These are phyloP conservation scores for Blera fallax DNA, from an alignment of 2,888 invertebrate species.

Conservation along the genomic window DNA sequence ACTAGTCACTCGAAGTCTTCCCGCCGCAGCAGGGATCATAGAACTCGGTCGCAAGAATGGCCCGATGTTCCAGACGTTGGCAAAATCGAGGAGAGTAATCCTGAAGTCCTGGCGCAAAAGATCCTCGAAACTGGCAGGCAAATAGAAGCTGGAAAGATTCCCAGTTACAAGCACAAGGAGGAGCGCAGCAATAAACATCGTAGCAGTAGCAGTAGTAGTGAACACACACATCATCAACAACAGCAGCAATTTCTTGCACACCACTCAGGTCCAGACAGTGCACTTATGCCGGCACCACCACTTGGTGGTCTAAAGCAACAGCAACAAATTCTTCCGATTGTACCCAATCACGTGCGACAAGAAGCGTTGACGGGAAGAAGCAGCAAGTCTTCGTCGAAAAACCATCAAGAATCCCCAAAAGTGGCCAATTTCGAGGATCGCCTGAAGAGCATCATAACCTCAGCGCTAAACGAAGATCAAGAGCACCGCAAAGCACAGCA, in stretches of 20 bases:
- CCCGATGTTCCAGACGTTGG: conserved; percentile 94
- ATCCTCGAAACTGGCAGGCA: conserved; percentile 94
- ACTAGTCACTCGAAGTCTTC: conserved; percentile 81
- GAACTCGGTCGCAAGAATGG: conserved; percentile 94
- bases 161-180: conserved; percentile 73
- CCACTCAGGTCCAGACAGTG: conserved; percentile 76
- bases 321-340: conserved; percentile 46
- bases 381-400: conserved; percentile 70
- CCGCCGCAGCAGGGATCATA: conserved; percentile 87
- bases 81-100: conserved; percentile 95
- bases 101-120: conserved; percentile 93
- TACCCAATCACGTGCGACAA: conserved; percentile 40
- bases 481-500: conserved; percentile 79
- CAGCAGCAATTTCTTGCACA: conserved; percentile 57
- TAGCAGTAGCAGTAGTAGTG: conserved; percentile 79
- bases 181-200: conserved; percentile 57
- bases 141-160: conserved; percentile 91
- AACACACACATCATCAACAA: conserved; percentile 75
- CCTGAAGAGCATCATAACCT: conserved; percentile 92
- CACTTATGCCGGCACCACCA: conserved; percentile 81
- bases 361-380: conserved; percentile 28
- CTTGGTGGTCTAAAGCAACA: conserved; percentile 64
- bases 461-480: conserved; percentile 93
- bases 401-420: conserved; percentile 87
- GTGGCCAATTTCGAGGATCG: conserved; percentile 95